These are phyloP conservation scores for Corythoichthys haematopterus DNA, from an alignment of 2,113 vertebrate genomes.

Conservation along the genomic window DNA sequence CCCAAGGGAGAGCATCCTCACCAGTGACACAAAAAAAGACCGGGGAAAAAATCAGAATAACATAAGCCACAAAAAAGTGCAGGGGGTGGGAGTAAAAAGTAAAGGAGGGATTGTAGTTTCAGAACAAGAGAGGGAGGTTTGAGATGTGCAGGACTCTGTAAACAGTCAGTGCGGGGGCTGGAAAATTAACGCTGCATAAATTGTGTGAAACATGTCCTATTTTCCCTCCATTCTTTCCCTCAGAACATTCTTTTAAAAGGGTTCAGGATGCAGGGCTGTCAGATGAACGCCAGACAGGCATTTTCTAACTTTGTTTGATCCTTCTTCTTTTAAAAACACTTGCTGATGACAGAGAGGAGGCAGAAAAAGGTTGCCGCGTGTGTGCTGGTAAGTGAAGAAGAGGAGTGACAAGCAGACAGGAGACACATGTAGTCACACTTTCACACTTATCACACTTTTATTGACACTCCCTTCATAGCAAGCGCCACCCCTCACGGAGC, in stretches of 20 bases:
- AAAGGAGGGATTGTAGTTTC: conserved; percentile 50
- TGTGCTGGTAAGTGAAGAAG: conserved; percentile 31
- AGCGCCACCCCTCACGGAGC: conserved; percentile 35
- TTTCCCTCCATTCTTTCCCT: conserved; percentile 56
- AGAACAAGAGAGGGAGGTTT: conserved; percentile 57
- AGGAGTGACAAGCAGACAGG: conserved; percentile 56
- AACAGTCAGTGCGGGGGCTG: conserved; percentile 64
- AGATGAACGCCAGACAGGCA: conserved; percentile 65
- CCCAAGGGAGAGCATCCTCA: conserved; percentile 63
- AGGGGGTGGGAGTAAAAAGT: conserved; percentile 36
- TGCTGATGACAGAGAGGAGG: conserved; percentile 56
- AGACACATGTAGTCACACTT: conserved; percentile 66
- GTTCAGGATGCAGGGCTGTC: conserved; percentile 70
- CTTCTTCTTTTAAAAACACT: conserved; percentile 58
- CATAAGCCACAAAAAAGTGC: conserved; percentile 60
- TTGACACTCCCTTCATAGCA: conserved; percentile 58
- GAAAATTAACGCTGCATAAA: conserved; percentile 75
- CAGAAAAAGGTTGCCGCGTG: conserved; percentile 52
- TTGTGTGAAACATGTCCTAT: conserved; percentile 68
- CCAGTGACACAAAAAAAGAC: conserved; percentile 53
- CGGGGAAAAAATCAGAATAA: conserved; percentile 56
- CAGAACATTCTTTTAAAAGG: conserved; percentile 57
- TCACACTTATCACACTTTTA: conserved; percentile 61
- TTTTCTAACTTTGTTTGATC: conserved; percentile 68
- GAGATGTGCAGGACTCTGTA: conserved; percentile 64